These are phyloP conservation scores for Brachionus plicatilis DNA, from an alignment of 1,140 invertebrate genomes.

Conservation along the genomic window DNA sequence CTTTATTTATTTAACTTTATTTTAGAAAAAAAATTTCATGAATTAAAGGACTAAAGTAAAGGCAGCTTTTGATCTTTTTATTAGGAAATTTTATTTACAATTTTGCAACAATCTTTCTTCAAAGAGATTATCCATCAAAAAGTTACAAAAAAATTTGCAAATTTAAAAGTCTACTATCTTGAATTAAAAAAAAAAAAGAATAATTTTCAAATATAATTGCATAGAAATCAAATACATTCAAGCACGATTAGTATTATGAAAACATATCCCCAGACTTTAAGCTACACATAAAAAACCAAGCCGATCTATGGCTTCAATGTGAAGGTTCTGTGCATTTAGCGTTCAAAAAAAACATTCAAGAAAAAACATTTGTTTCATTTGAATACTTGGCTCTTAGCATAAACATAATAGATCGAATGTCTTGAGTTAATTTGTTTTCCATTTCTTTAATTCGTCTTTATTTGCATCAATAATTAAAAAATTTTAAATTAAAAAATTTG, in stretches of 20 bases:
- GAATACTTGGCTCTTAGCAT: constrained; percentile 37
- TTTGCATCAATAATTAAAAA: neutral
- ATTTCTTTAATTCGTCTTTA: constrained; percentile 26
- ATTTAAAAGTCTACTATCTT: neutral
- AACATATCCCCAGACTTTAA: neutral
- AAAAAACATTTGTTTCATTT: constrained; percentile 37
- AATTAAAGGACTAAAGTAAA: neutral
- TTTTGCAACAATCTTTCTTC: neutral
- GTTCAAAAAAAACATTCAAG: constrained; percentile 25
- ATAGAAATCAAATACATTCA: constrained; percentile 4
- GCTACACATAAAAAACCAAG: neutral
- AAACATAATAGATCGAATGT: constrained; percentile 38
- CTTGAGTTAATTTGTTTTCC: constrained; percentile 39
- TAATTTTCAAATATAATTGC: neutral
- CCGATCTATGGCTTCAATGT: neutral
- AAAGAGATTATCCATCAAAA: constrained; percentile 27
- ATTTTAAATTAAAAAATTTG: neutral
- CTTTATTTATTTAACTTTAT: neutral
- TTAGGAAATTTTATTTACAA: constrained; percentile 9
- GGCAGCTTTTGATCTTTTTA: neutral
- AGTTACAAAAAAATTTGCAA: neutral
- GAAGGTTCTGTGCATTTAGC: neutral
- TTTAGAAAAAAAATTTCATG: neutral
- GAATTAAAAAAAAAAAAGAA: neutral
- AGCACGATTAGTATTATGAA: constrained; percentile 11